Evolutionary conservation across 2,797 vertebrate genomes (phyloP).

Genomic region (Gobio occitaniae): DNA sequence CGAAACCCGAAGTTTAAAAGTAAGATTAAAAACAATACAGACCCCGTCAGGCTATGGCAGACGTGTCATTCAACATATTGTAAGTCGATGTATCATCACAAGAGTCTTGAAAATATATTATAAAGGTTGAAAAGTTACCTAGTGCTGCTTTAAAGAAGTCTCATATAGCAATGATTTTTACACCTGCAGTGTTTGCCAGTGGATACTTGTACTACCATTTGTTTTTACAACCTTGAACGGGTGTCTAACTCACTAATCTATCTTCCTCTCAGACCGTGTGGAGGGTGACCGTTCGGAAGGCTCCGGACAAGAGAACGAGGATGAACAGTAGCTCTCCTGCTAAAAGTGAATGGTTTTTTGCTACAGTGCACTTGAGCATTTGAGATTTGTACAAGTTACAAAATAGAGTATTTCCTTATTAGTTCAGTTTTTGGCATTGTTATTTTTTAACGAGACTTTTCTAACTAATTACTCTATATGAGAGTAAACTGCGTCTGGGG

Average conservation of each 20-base stretch:
- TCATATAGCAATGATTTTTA: neutral
- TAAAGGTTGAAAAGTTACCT: no score
- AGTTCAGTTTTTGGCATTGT: conserved; percentile 86
- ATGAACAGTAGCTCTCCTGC: conserved; percentile 81
- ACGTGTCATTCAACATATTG: no score
- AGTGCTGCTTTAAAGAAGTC: neutral
- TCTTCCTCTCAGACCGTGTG: conserved; percentile 81
- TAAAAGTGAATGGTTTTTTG: conserved; percentile 63
- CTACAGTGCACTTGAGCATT: conserved; percentile 83
- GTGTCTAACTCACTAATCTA: neutral
- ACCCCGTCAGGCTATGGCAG: no score
- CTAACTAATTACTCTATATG: conserved; percentile 86
- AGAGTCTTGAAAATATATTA: no score
- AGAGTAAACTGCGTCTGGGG: conserved; percentile 77
- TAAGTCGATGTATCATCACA: no score
- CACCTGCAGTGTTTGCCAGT: neutral
- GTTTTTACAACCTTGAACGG: neutral
- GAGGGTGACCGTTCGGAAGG: conserved; percentile 96
- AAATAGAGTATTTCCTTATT: conserved; percentile 93
- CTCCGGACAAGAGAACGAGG: conserved; percentile 94
- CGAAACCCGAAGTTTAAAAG: no score
- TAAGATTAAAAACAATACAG: no score
- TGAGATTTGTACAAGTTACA: conserved; percentile 89
- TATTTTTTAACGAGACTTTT: conserved; percentile 85
- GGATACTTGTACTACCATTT: neutral